These are phyloP conservation scores for Drosophila planitibia DNA, from an alignment of 2,888 invertebrate species.

Conservation along the genomic window DNA sequence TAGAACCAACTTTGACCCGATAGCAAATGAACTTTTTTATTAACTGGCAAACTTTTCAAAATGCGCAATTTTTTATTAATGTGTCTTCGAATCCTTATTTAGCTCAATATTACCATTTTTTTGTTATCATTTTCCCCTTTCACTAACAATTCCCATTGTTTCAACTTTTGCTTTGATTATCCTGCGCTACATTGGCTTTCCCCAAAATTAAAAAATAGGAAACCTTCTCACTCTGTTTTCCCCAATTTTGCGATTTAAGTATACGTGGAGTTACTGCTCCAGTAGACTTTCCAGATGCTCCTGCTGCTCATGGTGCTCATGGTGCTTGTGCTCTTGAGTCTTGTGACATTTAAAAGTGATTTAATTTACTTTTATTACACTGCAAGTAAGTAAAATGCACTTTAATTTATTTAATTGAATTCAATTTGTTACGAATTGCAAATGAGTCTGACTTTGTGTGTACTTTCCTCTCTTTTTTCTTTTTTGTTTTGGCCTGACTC, in stretches of 20 bases:
- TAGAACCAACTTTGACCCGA: slow-evolving; percentile 30
- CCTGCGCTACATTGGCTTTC: slow-evolving; percentile 51
- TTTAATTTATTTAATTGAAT: slow-evolving; percentile 79
- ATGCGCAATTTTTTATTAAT: slow-evolving; percentile 68
- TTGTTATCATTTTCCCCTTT: background rate
- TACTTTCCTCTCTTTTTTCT: background rate
- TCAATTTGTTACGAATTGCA: slow-evolving; percentile 69
- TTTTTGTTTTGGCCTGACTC: slow-evolving; percentile 22
- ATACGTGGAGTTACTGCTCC: background rate
- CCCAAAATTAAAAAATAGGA: slow-evolving; percentile 39
- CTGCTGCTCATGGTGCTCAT: background rate
- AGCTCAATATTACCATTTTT: slow-evolving; percentile 40
- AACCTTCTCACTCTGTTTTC: slow-evolving; percentile 7
- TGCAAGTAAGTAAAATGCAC: slow-evolving; percentile 68
- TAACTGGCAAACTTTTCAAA: slow-evolving; percentile 62
- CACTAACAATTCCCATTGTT: slow-evolving; percentile 60
- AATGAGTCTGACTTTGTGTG: slow-evolving; percentile 24
- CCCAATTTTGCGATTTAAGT: background rate
- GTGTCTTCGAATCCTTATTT: slow-evolving; percentile 52
- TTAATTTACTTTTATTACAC: slow-evolving; percentile 58
- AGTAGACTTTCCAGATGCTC: background rate
- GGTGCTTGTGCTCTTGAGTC: slow-evolving; percentile 23
- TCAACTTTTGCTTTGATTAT: slow-evolving; percentile 72
- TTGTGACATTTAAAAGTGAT: slow-evolving; percentile 52
- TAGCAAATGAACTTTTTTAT: slow-evolving; percentile 63